Conservation (phyloP, 1,140 invertebrate species). For the Drosophila chauvacae region DNA sequence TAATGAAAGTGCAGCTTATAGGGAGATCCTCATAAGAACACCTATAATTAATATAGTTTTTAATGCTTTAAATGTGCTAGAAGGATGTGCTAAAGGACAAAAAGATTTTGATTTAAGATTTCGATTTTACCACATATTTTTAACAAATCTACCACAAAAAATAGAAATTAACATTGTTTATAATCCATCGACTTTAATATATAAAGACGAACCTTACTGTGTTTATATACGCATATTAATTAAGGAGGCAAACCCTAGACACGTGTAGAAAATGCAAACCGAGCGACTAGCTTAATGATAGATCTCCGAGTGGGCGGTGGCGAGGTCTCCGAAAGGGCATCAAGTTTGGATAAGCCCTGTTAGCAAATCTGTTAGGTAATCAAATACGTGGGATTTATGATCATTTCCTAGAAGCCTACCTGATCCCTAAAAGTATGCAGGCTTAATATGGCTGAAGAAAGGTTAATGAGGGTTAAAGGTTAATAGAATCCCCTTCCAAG, state of each 20-base stretch:
- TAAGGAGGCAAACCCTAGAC: conserved; percentile 21
- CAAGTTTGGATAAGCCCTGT: conserved; percentile 14
- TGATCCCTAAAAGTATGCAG: conserved; percentile 29
- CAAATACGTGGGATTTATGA: conserved; percentile 10
- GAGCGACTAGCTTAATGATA: conserved; percentile 39
- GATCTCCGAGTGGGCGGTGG: conserved; percentile 11
- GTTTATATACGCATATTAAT: conserved; percentile 1
- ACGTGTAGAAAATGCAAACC: conserved; percentile 58
- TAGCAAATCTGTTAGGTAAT: conserved; percentile 14
- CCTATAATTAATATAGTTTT: too few relatives aligned
- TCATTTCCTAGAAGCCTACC: background rate
- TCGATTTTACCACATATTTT: too few relatives aligned
- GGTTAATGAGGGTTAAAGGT: background rate
- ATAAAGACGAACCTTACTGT: background rate
- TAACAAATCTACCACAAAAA: too few relatives aligned
- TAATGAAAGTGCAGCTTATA: background rate
- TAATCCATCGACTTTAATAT: too few relatives aligned
- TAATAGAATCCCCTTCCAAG: too few relatives aligned
- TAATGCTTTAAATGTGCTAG: too few relatives aligned
- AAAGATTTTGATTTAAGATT: too few relatives aligned
- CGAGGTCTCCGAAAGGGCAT: conserved; percentile 20
- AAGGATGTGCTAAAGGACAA: too few relatives aligned
- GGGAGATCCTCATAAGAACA: too few relatives aligned
- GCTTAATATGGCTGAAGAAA: too few relatives aligned
- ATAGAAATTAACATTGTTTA: too few relatives aligned